These are phyloP conservation scores for Nemopilema nomurai DNA, from an alignment of 30 jellyfish, hydroid and myxozoan genomes.

Conservation along the genomic window DNA sequence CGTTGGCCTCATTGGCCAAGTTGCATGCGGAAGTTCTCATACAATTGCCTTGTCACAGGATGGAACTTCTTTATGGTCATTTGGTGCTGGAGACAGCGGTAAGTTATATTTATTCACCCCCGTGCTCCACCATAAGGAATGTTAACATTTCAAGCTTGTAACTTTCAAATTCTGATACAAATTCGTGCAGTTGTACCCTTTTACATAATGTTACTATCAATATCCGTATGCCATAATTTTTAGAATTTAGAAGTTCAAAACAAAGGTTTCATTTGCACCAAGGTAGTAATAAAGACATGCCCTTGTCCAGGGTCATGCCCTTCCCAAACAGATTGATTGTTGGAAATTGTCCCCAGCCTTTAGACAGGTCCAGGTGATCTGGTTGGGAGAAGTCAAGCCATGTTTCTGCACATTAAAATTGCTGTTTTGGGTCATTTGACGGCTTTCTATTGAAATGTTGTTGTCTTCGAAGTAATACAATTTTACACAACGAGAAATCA, in stretches of 20 bases:
- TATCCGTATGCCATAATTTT: too few species aligned
- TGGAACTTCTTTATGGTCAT: conserved; percentile 93
- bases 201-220: too few species aligned
- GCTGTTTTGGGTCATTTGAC: neutral
- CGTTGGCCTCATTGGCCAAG: conserved; percentile 87
- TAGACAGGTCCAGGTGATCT: neutral
- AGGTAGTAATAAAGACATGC: too few species aligned
- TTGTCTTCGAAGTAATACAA: neutral
- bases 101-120: neutral
- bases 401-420: neutral
- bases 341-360: neutral
- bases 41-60: conserved; percentile 91
- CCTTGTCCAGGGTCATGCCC: too few species aligned
- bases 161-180: too few species aligned
- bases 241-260: too few species aligned
- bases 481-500: neutral
- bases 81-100: conserved; percentile 99
- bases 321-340: too few species aligned
- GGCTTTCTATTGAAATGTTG: neutral
- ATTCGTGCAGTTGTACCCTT: too few species aligned
- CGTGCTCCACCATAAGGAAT: too few species aligned
- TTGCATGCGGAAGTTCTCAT: conserved; percentile 92
- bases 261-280: too few species aligned
- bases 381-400: neutral
- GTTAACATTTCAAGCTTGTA: too few species aligned